Base-by-base conservation (phyloP, 2,113 vertebrate genomes). In the Clupea harengus region DNA sequence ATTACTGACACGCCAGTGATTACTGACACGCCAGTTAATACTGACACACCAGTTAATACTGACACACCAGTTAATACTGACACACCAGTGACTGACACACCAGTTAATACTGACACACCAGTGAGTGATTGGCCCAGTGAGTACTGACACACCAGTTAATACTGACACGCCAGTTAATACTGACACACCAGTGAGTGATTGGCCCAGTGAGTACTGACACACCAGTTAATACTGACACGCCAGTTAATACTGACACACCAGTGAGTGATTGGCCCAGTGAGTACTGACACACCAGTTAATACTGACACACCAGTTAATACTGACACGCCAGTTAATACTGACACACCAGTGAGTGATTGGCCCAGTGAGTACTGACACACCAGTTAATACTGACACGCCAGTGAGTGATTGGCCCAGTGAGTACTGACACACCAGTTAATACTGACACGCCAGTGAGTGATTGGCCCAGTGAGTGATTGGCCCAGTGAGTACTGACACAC, bases 131-230 rank as follows among this genome's bases (percentile, higher is more conserved):
- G 39, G 0, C 97, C 97, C 15, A 94, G 97, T 98, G 39, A 39
- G 39, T 39, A 39, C 2, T 39, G 39, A 0, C 97, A n/a, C n/a
- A n/a, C n/a, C n/a, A n/a, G n/a, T n/a, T n/a, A n/a, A n/a, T n/a
- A n/a, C n/a, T n/a, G n/a, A n/a, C n/a, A n/a, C n/a, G n/a, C 97
- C 15, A 94, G 97, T 98, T 91, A 97, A 97, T 95, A 28, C 39
- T 54, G 22, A 72, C 28, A 75, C 15, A 75, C 28, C 32, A 75
- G 17, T 39, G 1, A 39, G 39, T 39, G 39, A 39, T 39, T 39
- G 39, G 0, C 97, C 97, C 15, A 94, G 97, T 98, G 92, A 97
- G 97, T 95, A 28, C 39, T 54, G 22, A 72, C 28, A 75, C 15
- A 75, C 28, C 32, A 75, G 17, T 39, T 2, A 97, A 97, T 95